Evolutionary conservation across 2,113 vertebrate species (phyloP).

Genomic region (Silurus meridionalis): DNA sequence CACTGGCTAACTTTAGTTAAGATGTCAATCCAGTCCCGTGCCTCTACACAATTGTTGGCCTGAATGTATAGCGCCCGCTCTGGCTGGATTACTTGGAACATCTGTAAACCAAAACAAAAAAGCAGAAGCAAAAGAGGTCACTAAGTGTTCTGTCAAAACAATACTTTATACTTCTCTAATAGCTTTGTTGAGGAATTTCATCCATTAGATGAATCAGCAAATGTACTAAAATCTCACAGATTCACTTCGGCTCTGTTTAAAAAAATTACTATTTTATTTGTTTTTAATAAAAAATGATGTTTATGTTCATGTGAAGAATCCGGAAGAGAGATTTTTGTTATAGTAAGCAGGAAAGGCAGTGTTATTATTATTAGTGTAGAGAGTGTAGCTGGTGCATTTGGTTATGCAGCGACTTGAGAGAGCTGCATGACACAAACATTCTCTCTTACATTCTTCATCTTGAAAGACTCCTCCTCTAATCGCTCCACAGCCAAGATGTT

Average conservation of each 20-base stretch:
- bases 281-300: neutral
- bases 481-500: conserved; percentile 96
- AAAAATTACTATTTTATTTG: neutral
- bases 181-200: neutral
- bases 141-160: neutral
- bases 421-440: neutral
- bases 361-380: too few relatives aligned
- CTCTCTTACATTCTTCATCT: conserved; percentile 95
- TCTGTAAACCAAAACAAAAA: conserved; percentile 69
- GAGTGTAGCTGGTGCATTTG: neutral
- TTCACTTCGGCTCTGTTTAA: neutral
- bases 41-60: conserved; percentile 97
- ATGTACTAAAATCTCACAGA: neutral
- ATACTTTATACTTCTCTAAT: neutral
- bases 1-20: conserved; percentile 98
- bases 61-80: conserved; percentile 97
- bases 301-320: neutral
- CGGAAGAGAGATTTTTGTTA: too few relatives aligned
- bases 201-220: neutral
- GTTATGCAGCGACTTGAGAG: neutral
- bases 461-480: conserved; percentile 97
- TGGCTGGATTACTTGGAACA: conserved; percentile 98
- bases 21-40: conserved; percentile 95
- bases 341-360: too few relatives aligned
- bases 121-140: neutral